Percentiles rank a stretch among this genome's conserved stretches.
phyloP scores from a whole-genome alignment of 2,888 invertebrate genomes.

The Andrena flavipes region DNA sequence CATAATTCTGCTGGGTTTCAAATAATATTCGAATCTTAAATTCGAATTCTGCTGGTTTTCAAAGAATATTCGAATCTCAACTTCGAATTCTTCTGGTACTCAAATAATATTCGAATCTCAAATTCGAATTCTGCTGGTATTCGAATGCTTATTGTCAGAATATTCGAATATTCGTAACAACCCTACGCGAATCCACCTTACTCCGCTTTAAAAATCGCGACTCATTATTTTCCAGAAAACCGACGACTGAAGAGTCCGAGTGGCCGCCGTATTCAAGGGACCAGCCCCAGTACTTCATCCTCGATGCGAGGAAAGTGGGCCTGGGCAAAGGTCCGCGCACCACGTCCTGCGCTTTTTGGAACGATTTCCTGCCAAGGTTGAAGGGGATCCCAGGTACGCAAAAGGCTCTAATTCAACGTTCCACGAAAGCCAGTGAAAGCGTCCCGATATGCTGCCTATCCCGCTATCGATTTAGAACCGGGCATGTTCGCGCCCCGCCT shows the following conservation, averaged over 20 bases:
- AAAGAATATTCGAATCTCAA: too few species aligned
- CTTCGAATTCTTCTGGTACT: too few species aligned
- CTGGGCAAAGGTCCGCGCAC: slow-evolving; percentile 91
- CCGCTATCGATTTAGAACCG: background rate
- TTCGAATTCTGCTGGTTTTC: too few species aligned
- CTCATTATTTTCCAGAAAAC: slow-evolving; percentile 82
- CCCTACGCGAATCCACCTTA: too few species aligned
- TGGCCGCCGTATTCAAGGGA: slow-evolving; percentile 96
- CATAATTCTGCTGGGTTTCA: too few species aligned
- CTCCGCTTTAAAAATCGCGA: background rate
- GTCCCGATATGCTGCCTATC: slow-evolving; percentile 1
- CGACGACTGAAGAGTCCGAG: slow-evolving; percentile 88
- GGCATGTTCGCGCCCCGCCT: too few species aligned
- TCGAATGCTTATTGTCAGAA: too few species aligned
- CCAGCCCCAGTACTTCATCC: slow-evolving; percentile 95
- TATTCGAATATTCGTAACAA: too few species aligned
- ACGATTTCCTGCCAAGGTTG: slow-evolving; percentile 96
- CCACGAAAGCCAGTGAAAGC: too few species aligned
- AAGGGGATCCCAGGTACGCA: slow-evolving; percentile 89
- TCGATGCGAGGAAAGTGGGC: slow-evolving; percentile 92
- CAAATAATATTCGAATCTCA: too few species aligned
- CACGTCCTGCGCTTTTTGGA: slow-evolving; percentile 98
- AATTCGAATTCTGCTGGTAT: too few species aligned
- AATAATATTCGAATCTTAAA: too few species aligned
- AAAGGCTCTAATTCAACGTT: background rate